These are phyloP conservation scores for Pseudachorutes palmiensis DNA, from an alignment of 1,140 invertebrate species.

Conservation along the genomic window DNA sequence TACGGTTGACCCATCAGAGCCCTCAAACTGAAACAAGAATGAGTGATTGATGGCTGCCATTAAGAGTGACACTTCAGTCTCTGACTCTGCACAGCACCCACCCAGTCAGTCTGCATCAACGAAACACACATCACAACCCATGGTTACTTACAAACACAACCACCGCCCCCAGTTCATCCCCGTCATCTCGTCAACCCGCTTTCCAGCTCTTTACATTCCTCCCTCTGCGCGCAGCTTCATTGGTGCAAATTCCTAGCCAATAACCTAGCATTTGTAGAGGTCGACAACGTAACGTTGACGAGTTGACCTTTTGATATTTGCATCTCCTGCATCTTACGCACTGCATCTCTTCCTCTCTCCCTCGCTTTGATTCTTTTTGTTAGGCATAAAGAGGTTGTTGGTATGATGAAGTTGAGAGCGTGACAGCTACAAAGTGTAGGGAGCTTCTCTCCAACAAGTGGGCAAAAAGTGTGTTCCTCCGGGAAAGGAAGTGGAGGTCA, in stretches of 20 bases:
- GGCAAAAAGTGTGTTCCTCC: neutral
- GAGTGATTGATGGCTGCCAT: conserved; percentile 38
- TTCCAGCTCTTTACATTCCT: too few relatives aligned
- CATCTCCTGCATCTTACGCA: too few relatives aligned
- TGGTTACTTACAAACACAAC: conserved; percentile 3
- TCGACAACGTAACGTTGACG: neutral
- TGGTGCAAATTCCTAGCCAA: too few relatives aligned
- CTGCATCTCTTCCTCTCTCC: too few relatives aligned
- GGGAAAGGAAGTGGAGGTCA: neutral
- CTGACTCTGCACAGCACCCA: conserved; percentile 11
- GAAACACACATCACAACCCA: too few relatives aligned
- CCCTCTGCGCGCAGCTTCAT: too few relatives aligned
- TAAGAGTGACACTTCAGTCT: conserved; percentile 32
- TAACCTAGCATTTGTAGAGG: neutral
- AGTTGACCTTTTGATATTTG: too few relatives aligned
- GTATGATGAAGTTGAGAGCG: neutral
- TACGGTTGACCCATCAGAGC: conserved; percentile 24
- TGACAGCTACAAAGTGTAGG: neutral
- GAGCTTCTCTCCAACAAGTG: neutral
- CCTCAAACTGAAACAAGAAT: conserved; percentile 26
- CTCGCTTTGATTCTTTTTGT: too few relatives aligned
- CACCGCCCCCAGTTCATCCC: conserved; percentile 18
- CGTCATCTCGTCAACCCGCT: neutral
- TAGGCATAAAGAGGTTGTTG: too few relatives aligned
- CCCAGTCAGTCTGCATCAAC: too few relatives aligned